Conservation (phyloP, 2,797 vertebrate genomes). For the Ciconia nigra region DNA sequence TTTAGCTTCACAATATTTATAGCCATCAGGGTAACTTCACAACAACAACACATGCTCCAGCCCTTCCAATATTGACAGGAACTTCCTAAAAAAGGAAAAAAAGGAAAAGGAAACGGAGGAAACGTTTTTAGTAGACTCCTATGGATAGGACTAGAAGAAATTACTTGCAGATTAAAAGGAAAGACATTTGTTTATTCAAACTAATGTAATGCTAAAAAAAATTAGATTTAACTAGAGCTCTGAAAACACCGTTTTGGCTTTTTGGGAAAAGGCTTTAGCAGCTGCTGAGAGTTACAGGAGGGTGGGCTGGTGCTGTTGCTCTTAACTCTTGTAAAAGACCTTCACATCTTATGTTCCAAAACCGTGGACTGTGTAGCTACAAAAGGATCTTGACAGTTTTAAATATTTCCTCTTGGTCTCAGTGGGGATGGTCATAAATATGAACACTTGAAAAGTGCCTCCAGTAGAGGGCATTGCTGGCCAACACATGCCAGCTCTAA, state of each 20-base stretch:
- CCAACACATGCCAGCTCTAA: fast-evolving
- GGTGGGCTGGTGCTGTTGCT: not conserved
- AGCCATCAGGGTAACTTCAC: slow-evolving; percentile 88
- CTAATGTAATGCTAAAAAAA: not conserved
- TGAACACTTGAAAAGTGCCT: fast-evolving
- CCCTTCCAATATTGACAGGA: slow-evolving; percentile 93
- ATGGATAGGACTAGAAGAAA: not conserved
- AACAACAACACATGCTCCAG: slow-evolving; percentile 92
- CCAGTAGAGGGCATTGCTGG: not conserved
- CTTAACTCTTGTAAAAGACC: not conserved
- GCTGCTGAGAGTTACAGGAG: not conserved
- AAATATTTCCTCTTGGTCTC: not conserved
- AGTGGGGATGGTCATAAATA: fast-evolving
- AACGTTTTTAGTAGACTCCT: not conserved
- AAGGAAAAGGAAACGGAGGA: not conserved
- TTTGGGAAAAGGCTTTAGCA: not conserved
- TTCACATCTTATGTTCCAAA: not conserved
- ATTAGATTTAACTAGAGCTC: not conserved
- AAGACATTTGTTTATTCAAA: not conserved
- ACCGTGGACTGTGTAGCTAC: fast-evolving
- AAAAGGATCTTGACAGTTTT: not conserved
- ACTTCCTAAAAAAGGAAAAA: slow-evolving; percentile 81
- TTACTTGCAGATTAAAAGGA: not conserved
- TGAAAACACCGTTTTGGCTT: not conserved
- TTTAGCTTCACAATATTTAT: not conserved